Base-by-base conservation (phyloP, 2,888 invertebrate species). In the Drosophila pseudotalamancana region DNA sequence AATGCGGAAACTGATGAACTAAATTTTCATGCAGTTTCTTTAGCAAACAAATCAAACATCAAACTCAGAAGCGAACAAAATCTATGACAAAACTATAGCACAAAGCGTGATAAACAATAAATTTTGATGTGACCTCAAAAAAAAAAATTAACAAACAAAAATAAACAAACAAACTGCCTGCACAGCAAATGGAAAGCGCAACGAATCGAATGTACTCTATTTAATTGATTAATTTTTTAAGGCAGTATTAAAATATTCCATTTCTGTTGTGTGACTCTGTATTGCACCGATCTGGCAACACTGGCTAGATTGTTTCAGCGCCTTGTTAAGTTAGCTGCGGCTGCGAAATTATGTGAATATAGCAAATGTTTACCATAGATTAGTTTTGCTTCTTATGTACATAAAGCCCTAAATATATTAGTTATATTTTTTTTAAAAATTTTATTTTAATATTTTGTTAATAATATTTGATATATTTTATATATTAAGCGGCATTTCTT, bases 11-110 rank as follows among this genome's bases (percentile, higher is more conserved):
- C 57, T 67, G 82, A 71, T 65, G 68, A 61, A 81, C 77, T 66
- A 64, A 66, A 80, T 85, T 72, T 85, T 72, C n/a, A 82, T 82
- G 82, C 82, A 68, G 82, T 59, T n/a, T n/a, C 64, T 57, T 55
- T 23, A 2, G 39, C 74, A 46, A 60, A 77, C 86, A 86, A 86
- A 86, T 82, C 84, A 80, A 79, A 69, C 70, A 60, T 61, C 70
- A 65, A 63, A 53, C 62, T 25, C 67, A 63, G 70, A 59, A 37
- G 45, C 55, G 31, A 45, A 60, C 67, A 67, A 64, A 67, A 81
- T 8, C 65, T 71, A 69, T 78, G 80, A 72, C 80, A 80, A 82
- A 82, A 80, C 76, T 76, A 80, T 82, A 70, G 70, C 65, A 49
- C 31, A 45, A 6, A 37, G 56, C 61, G 63, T 67, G 68, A 77